These are phyloP conservation scores for Pachyramphus minor DNA, from an alignment of 2,113 vertebrate genomes.

Conservation along the genomic window DNA sequence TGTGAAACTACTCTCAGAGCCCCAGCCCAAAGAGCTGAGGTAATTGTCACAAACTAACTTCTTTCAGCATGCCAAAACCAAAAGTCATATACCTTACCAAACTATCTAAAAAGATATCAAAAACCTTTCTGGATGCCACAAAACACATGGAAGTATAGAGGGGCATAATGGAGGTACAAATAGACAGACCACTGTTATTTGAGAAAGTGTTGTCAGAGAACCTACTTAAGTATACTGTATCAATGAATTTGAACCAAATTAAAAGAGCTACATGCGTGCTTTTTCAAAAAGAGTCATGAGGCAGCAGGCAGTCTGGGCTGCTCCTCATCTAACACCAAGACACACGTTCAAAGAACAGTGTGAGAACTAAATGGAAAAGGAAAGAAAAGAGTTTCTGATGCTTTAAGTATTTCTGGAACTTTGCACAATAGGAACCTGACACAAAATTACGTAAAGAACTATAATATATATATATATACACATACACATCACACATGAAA, in stretches of 20 bases:
- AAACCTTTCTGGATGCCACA: not conserved
- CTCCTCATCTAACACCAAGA: not conserved
- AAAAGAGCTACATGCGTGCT: not conserved
- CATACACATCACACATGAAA: not conserved
- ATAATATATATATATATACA: not conserved
- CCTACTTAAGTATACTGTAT: rapidly evolving
- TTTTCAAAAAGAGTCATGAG: not conserved
- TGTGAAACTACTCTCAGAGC: not conserved
- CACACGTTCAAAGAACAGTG: not conserved
- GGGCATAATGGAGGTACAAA: not conserved
- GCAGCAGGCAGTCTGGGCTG: not conserved
- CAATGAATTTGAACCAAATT: not conserved
- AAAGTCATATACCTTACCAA: not conserved
- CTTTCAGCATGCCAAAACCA: not conserved
- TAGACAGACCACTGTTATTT: not conserved
- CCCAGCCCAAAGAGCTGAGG: not conserved
- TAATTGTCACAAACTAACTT: not conserved
- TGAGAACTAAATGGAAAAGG: not conserved
- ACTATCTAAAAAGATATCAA: not conserved
- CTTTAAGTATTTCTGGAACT: not conserved
- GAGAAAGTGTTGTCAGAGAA: not conserved
- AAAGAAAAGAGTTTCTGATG: not conserved
- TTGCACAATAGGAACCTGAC: not conserved
- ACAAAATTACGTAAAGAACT: not conserved
- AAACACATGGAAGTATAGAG: not conserved